phyloP scores from a whole-genome alignment of 2,888 invertebrate species.

The Diplazon laetatorius region DNA sequence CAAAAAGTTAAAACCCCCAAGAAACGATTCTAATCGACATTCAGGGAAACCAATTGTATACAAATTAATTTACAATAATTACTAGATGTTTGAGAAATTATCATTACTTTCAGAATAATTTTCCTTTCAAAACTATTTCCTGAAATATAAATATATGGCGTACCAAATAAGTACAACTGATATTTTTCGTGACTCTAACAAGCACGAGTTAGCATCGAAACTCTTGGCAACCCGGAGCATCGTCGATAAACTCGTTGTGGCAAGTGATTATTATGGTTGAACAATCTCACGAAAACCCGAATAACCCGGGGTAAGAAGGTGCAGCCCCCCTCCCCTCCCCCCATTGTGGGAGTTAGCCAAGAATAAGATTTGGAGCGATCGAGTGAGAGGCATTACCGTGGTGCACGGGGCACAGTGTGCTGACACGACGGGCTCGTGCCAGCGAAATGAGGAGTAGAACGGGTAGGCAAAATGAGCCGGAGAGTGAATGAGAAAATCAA shows the following conservation, averaged over 20 bases:
- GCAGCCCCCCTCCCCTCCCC: conserved; percentile 37
- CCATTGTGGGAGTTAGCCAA: conserved; percentile 39
- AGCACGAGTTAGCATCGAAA: no score
- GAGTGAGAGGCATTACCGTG: conserved; percentile 41
- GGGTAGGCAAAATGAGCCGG: conserved; percentile 61
- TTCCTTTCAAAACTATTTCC: no score
- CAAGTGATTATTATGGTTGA: conserved; percentile 59
- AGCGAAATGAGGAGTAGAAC: conserved; percentile 53
- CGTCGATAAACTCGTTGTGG: conserved; percentile 35
- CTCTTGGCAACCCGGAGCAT: conserved; percentile 10
- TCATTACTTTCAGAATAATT: no score
- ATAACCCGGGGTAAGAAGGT: conserved; percentile 53
- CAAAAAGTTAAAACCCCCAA: no score
- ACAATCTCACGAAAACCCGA: conserved; percentile 32
- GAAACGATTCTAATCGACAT: no score
- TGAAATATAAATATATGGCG: no score
- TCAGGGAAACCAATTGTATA: no score
- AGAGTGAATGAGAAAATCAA: conserved; percentile 56
- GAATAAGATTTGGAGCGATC: conserved; percentile 60
- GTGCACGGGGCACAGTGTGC: conserved; percentile 34
- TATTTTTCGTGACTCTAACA: conserved; percentile 3
- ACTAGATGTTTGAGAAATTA: no score
- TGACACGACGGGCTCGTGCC: conserved; percentile 36
- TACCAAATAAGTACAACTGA: no score
- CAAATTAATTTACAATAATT: no score